Conservation (phyloP, 2,888 invertebrate genomes). For the Platypus cylindrus region DNA sequence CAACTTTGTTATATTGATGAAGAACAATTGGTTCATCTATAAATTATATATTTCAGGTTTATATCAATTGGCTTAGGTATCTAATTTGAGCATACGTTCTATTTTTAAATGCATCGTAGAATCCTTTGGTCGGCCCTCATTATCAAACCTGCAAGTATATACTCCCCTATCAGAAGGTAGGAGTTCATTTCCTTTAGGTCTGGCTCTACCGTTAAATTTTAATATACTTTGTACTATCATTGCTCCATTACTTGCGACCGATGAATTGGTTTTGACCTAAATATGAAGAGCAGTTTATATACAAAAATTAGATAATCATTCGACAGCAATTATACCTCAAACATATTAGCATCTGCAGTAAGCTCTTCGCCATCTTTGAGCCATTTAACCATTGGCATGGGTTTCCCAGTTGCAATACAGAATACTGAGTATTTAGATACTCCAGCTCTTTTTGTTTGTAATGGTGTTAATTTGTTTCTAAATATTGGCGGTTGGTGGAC, state of each 20-base stretch:
- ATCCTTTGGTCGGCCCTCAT: constrained; percentile 78
- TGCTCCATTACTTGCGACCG: constrained; percentile 65
- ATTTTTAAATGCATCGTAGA: constrained; percentile 84
- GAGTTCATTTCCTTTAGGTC: constrained; percentile 63
- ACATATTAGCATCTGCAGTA: constrained; percentile 61
- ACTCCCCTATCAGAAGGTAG: constrained; percentile 75
- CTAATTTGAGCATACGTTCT: constrained; percentile 67
- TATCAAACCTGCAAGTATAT: constrained; percentile 79
- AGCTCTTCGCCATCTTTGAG: constrained; percentile 74
- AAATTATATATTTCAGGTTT: neutral
- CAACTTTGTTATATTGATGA: constrained; percentile 77
- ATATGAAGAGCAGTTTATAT: neutral
- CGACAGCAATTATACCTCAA: constrained; percentile 47
- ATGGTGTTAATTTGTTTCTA: constrained; percentile 67
- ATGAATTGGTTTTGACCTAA: constrained; percentile 59
- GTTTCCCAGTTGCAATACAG: constrained; percentile 82
- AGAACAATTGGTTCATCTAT: constrained; percentile 76
- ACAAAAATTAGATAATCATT: constrained; percentile 32
- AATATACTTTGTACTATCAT: constrained; percentile 73
- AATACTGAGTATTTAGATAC: constrained; percentile 67
- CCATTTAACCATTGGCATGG: constrained; percentile 74
- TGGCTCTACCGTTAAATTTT: constrained; percentile 64
- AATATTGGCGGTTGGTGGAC: constrained; percentile 84
- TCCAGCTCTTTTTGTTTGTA: constrained; percentile 66
- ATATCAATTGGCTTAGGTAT: neutral